Evolutionary conservation across 1,140 invertebrate species (phyloP).

Genomic region (Frieseomelitta varia): DNA sequence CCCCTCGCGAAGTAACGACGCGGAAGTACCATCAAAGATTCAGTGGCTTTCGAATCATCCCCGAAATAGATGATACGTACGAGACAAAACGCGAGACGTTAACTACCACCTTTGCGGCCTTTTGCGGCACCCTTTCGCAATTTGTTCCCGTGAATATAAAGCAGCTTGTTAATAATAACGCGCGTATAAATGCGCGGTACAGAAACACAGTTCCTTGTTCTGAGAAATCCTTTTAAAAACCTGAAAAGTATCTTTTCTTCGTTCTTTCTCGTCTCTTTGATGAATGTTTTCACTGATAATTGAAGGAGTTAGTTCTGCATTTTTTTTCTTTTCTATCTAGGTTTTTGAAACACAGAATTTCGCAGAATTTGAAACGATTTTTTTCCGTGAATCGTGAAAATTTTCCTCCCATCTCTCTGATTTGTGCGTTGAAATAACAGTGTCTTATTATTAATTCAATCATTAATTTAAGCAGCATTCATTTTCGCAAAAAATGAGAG

Average conservation of each 20-base stretch:
- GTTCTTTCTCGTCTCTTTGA: too few species aligned
- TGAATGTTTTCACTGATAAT: too few species aligned
- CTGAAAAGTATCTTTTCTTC: neutral
- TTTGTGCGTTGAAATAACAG: too few species aligned
- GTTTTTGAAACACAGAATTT: too few species aligned
- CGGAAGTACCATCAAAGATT: slow-evolving; percentile 17
- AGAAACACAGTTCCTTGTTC: too few species aligned
- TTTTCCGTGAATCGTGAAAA: too few species aligned
- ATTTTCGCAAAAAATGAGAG: neutral
- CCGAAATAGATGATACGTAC: neutral
- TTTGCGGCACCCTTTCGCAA: neutral
- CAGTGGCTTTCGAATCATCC: neutral
- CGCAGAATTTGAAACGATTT: too few species aligned
- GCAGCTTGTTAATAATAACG: neutral
- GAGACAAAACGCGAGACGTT: neutral
- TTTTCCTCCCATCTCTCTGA: too few species aligned
- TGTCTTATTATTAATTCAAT: too few species aligned
- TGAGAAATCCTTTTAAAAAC: too few species aligned
- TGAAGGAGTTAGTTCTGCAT: too few species aligned
- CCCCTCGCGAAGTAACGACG: slow-evolving; percentile 6
- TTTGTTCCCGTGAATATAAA: neutral
- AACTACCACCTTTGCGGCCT: neutral
- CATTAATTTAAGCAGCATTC: neutral
- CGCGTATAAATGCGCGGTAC: neutral
- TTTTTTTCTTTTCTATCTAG: too few species aligned